Evolutionary conservation across 1,140 invertebrate species (phyloP).

Genomic region (Drosophila ananassae): DNA sequence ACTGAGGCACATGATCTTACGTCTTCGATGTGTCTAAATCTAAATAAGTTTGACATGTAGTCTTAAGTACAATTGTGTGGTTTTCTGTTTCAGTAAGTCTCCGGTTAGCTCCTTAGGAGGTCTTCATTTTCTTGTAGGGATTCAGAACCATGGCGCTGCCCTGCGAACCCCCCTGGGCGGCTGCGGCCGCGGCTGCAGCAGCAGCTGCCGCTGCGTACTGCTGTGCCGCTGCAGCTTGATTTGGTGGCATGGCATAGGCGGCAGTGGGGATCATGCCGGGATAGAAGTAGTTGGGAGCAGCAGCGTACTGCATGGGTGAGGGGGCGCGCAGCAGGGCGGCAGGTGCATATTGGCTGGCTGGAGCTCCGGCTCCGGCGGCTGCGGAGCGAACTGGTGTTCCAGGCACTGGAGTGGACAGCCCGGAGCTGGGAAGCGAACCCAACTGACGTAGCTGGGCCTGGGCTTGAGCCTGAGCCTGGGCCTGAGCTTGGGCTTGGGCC

Average conservation of each 20-base stretch:
- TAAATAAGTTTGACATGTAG: constrained; percentile 39
- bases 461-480: constrained; percentile 53
- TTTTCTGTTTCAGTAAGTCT: background rate
- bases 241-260: constrained; percentile 63
- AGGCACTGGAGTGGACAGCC: constrained; percentile 58
- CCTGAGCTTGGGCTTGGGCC: constrained; percentile 47
- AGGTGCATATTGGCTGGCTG: constrained; percentile 27
- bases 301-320: constrained; percentile 60
- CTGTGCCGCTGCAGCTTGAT: constrained; percentile 48
- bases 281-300: constrained; percentile 72
- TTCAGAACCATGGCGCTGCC: constrained; percentile 88
- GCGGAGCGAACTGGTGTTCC: constrained; percentile 82
- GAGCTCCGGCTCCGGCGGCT: constrained; percentile 5
- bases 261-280: constrained; percentile 68
- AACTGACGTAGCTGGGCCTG: constrained; percentile 66
- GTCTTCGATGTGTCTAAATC: constrained; percentile 57
- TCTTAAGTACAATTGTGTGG: constrained; percentile 65
- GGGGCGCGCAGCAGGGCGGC: constrained; percentile 53
- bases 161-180: constrained; percentile 75
- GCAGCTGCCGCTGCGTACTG: constrained; percentile 66
- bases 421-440: constrained; percentile 85
- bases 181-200: constrained; percentile 60
- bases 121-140: constrained; percentile 95
- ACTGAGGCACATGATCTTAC: constrained; percentile 75
- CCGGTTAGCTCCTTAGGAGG: constrained; percentile 87